Conservation (phyloP, 2,113 vertebrate genomes). For the Arvicanthis niloticus region DNA sequence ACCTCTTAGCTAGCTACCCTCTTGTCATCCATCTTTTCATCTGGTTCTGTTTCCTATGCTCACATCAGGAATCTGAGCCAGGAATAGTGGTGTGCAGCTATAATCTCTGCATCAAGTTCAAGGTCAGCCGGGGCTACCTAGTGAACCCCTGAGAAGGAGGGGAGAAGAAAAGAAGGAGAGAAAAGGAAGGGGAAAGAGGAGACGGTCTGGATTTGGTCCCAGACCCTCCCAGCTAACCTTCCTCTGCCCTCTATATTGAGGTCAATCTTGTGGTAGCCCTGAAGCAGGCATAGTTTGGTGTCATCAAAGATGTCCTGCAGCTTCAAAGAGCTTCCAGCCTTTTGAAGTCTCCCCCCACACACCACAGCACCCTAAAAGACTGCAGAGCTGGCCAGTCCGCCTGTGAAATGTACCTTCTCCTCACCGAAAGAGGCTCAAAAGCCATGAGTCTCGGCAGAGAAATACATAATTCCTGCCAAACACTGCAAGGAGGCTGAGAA, state of each 20-base stretch:
- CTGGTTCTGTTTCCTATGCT: neutral
- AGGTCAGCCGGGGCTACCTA: neutral
- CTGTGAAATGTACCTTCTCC: neutral
- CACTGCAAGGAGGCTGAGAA: neutral
- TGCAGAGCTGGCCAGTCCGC: accelerated
- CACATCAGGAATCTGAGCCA: neutral
- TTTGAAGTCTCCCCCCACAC: neutral
- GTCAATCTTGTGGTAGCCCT: neutral
- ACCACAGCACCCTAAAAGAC: neutral
- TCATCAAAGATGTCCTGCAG: neutral
- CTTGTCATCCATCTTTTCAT: neutral
- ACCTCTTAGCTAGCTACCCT: neutral
- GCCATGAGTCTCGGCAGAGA: neutral
- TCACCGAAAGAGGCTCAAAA: neutral
- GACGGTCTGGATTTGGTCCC: neutral
- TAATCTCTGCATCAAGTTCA: neutral
- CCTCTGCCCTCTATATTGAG: neutral
- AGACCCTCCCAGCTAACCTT: too few relatives aligned
- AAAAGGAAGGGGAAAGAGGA: neutral
- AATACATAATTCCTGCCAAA: neutral
- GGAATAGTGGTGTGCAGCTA: neutral
- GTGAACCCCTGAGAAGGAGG: neutral
- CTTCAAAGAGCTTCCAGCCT: neutral
- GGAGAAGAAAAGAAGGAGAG: neutral
- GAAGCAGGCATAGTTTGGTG: accelerated